A percentile compares a stretch with the other conserved stretches of the same genome.
Evolutionary conservation across 2,888 invertebrate genomes (phyloP).

Genomic region (Keiferia lycopersicella): DNA sequence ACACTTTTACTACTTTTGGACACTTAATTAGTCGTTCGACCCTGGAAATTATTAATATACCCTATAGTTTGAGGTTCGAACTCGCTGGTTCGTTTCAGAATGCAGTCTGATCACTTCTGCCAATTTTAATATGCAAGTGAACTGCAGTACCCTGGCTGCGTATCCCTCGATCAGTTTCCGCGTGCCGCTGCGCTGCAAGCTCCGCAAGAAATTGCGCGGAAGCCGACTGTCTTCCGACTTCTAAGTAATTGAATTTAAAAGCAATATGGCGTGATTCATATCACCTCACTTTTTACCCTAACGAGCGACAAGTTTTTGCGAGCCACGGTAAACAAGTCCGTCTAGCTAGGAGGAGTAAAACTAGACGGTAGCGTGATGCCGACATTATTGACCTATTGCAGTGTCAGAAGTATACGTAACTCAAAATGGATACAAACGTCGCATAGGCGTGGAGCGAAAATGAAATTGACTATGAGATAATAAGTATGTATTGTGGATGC

Average conservation of each 20-base stretch:
- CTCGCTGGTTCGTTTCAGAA: not conserved
- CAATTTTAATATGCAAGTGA: not conserved
- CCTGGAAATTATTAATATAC: not conserved
- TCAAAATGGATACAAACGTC: not conserved
- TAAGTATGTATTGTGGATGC: constrained; percentile 14
- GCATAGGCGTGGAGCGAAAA: constrained; percentile 1
- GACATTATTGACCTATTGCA: constrained; percentile 1
- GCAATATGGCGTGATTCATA: constrained; percentile 51
- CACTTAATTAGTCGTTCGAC: constrained; percentile 1
- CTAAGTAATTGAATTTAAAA: constrained; percentile 53
- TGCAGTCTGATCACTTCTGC: constrained; percentile 1
- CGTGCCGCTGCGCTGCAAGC: constrained; percentile 40
- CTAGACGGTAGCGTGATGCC: not conserved
- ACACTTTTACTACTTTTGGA: not conserved
- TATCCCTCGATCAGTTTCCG: constrained; percentile 52
- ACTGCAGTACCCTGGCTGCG: constrained; percentile 25
- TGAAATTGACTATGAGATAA: constrained; percentile 9
- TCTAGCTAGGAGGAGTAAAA: not conserved
- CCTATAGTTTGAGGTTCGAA: not conserved
- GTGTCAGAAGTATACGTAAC: constrained; percentile 1
- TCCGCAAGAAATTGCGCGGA: constrained; percentile 60
- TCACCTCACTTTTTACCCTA: constrained; percentile 42
- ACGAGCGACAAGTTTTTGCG: constrained; percentile 22
- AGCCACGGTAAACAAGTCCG: not conserved
- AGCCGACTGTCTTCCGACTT: constrained; percentile 57